Evolutionary conservation across 1,140 invertebrate genomes (phyloP), one percentile per base, ranked within the genome.

Genomic region (Papilio aristodemus): DNA sequence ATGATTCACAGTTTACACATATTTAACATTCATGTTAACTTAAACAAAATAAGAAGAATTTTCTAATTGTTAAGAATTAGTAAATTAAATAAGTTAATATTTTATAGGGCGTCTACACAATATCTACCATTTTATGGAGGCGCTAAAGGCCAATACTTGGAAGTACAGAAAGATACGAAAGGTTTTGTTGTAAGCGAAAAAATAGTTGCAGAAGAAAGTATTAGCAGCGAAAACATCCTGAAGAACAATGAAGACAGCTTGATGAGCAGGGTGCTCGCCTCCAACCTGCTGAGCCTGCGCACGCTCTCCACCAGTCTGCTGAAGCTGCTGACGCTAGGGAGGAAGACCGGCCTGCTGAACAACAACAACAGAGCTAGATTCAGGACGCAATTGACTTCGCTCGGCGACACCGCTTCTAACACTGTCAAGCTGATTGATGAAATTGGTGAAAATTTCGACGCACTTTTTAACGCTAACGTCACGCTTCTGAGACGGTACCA

Each of bases 71-170:
- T n/a, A n/a, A n/a, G n/a, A n/a, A n/a, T n/a, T n/a, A 11, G 4
- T 62, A 62, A 39, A 19, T 62, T 19, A 38, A 39, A 19, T 39
- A 38, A 19, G 36, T 8, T 62, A 10, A 38, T 13, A 62, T 22
- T 46, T 66, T 66, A 37, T 77, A 84, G 83, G 57, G 79, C 70
- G 27, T 69, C 78, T 19, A 78, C 83, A 36, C 78, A 89, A 67
- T 91, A 91, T 37, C 76, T 93, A 14, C 93, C 93, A 38, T 95
- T 93, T 82, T 95, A 95, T 75, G 95, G 95, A 4, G 94, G 94
- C 22, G 93, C 92, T 0, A 93, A 93, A 74, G 94, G 95, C 1
- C 93, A 94, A 81, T 92, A 93, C 66, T 83, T 95, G 73, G 92
- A 94, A 91, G 89, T 94, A 38, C 92, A 91, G 27, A 92, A 93